These are phyloP conservation scores for Atta colombica DNA, from an alignment of 1,140 invertebrate species.

Conservation along the genomic window DNA sequence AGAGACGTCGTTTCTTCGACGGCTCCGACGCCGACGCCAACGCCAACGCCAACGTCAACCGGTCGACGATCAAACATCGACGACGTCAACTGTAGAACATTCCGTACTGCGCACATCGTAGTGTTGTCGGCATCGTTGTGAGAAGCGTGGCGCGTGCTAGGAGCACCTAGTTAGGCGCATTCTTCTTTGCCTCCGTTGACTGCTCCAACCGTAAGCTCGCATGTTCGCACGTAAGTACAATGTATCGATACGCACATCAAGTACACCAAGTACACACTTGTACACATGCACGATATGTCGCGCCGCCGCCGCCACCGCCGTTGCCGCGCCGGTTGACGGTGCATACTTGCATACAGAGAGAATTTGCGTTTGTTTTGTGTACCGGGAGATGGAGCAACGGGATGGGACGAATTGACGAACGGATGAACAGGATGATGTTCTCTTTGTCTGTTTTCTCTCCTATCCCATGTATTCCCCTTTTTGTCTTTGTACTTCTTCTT, in stretches of 20 bases:
- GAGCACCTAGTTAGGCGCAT: constrained; percentile 46
- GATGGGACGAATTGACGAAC: constrained; percentile 34
- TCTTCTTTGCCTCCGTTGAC: constrained; percentile 8
- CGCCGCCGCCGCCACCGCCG: constrained; percentile 22
- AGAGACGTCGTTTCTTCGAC: too few species aligned
- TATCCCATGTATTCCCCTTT: constrained; percentile 31
- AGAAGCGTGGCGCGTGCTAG: background rate
- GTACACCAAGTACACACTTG: background rate
- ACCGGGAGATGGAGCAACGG: constrained; percentile 35
- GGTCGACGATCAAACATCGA: too few species aligned
- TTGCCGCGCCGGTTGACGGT: constrained; percentile 61
- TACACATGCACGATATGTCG: background rate
- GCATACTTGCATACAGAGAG: constrained; percentile 39
- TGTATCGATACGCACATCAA: constrained; percentile 20
- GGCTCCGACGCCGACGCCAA: too few species aligned
- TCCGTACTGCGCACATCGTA: too few species aligned
- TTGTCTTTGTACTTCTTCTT: background rate
- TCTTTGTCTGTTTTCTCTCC: constrained; percentile 60
- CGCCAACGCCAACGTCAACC: too few species aligned
- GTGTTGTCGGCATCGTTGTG: too few species aligned
- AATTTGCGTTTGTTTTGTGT: constrained; percentile 7
- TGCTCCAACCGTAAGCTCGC: constrained; percentile 45
- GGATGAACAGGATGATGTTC: constrained; percentile 25
- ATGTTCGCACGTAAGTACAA: constrained; percentile 71
- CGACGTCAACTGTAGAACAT: too few species aligned